Evolutionary conservation across 1,140 invertebrate species (phyloP).

Genomic region (Charaxes varanes): DNA sequence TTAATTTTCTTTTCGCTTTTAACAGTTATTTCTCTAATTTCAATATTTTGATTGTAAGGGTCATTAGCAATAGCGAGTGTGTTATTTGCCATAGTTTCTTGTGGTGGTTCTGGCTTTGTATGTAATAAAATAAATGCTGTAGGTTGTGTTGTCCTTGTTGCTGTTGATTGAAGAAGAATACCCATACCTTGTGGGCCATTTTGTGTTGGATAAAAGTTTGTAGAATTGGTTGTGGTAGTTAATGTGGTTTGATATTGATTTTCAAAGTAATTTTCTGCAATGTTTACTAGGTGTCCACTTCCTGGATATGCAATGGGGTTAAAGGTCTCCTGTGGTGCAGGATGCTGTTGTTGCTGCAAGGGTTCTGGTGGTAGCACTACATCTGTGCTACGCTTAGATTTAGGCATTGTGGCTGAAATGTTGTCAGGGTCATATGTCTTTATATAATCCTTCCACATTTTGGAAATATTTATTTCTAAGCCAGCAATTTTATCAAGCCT

Average conservation of each 20-base stretch:
- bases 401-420: slow-evolving; percentile 61
- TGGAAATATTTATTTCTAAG: slow-evolving; percentile 75
- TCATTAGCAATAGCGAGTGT: slow-evolving; percentile 40
- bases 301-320: slow-evolving; percentile 58
- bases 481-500: slow-evolving; percentile 71
- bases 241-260: slow-evolving; percentile 59
- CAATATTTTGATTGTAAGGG: slow-evolving; percentile 33
- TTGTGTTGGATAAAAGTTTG: slow-evolving; percentile 61
- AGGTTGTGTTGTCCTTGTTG: slow-evolving; percentile 45
- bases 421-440: slow-evolving; percentile 73
- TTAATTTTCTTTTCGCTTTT: slow-evolving; percentile 44
- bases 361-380: slow-evolving; percentile 30
- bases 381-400: slow-evolving; percentile 57
- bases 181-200: slow-evolving; percentile 57
- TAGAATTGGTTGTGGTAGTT: slow-evolving; percentile 36
- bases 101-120: slow-evolving; percentile 53
- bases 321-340: slow-evolving; percentile 42
- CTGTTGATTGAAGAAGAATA: slow-evolving; percentile 51
- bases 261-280: slow-evolving; percentile 70
- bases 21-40: slow-evolving; percentile 22
- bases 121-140: slow-evolving; percentile 62
- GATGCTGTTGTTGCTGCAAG: slow-evolving; percentile 27
- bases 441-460: slow-evolving; percentile 76
- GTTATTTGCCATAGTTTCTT: slow-evolving; percentile 21
- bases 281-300: slow-evolving; percentile 66